These are phyloP conservation scores for Colostygia pectinataria DNA, from an alignment of 2,888 invertebrate genomes.

Conservation along the genomic window DNA sequence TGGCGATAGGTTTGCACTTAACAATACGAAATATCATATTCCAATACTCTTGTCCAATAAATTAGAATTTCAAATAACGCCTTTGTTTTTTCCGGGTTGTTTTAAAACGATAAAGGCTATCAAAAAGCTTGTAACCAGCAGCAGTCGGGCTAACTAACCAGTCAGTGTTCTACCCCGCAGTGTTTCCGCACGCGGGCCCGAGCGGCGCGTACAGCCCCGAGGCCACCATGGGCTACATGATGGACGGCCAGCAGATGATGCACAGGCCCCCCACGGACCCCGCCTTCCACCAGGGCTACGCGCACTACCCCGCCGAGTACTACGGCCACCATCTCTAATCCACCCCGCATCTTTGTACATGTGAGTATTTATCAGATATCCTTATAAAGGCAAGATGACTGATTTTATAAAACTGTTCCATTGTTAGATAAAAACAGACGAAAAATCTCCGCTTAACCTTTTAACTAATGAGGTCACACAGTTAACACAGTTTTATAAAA, in stretches of 20 bases:
- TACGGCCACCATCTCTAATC: conserved; percentile 96
- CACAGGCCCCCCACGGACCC: conserved; percentile 97
- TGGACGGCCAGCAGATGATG: conserved; percentile 99
- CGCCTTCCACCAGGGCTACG: conserved; percentile 96
- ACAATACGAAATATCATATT: no score
- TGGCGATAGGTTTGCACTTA: no score
- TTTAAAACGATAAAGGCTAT: not conserved
- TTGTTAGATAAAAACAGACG: no score
- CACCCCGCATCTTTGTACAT: conserved; percentile 67
- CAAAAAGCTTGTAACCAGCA: conserved; percentile 24
- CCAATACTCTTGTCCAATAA: no score
- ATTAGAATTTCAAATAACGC: no score
- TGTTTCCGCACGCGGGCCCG: conserved; percentile 97
- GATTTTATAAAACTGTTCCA: no score
- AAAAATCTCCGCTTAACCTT: no score
- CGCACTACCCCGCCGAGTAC: conserved; percentile 95
- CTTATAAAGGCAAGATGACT: no score
- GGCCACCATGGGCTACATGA: conserved; percentile 98
- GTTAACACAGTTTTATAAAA: no score
- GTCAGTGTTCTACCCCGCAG: conserved; percentile 84
- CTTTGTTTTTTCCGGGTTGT: no score
- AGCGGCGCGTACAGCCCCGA: conserved; percentile 98
- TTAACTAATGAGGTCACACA: no score
- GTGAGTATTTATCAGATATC: conserved; percentile 68
- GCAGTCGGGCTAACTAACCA: conserved; percentile 74